A percentile compares a stretch with the other conserved stretches of the same genome.
Evolutionary conservation across 2,888 invertebrate species (phyloP).

Genomic region (Acrobasis repandana): DNA sequence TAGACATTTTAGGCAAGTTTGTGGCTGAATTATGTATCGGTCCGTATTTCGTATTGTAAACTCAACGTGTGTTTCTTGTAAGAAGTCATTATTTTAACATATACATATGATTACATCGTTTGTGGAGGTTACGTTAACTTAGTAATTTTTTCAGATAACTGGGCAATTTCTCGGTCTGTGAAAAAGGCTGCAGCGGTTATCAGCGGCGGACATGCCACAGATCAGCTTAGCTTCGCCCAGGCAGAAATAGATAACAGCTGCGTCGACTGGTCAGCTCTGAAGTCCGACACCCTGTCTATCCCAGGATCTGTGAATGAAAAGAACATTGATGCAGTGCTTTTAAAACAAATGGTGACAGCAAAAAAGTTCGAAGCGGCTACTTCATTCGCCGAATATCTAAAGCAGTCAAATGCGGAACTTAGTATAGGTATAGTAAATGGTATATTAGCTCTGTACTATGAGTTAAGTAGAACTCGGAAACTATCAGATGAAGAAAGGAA

Average conservation of each 20-base stretch:
- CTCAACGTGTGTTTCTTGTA: slow-evolving; percentile 35
- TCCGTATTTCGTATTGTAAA: slow-evolving; percentile 35
- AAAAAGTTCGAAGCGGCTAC: slow-evolving; percentile 76
- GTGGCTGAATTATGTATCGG: slow-evolving; percentile 34
- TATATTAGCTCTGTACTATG: slow-evolving; percentile 80
- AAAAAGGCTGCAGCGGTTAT: slow-evolving; percentile 29
- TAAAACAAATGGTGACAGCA: slow-evolving; percentile 73
- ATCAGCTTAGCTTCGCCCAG: slow-evolving; percentile 60
- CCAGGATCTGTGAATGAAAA: slow-evolving; percentile 62
- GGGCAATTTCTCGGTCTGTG: slow-evolving; percentile 31
- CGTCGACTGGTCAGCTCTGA: slow-evolving; percentile 67
- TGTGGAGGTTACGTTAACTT: slow-evolving; percentile 3
- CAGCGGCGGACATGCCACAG: slow-evolving; percentile 29
- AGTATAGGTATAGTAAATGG: slow-evolving; percentile 84
- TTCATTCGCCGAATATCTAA: slow-evolving; percentile 83
- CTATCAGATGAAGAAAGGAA: slow-evolving; percentile 72
- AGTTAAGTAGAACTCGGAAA: slow-evolving; percentile 46
- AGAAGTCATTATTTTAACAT: slow-evolving; percentile 29
- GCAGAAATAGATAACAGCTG: slow-evolving; percentile 42
- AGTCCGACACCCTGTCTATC: slow-evolving; percentile 62
- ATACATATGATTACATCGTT: not conserved
- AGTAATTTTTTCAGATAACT: slow-evolving; percentile 41
- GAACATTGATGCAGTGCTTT: slow-evolving; percentile 84
- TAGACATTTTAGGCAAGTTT: not conserved
- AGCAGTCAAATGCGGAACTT: slow-evolving; percentile 65